phyloP scores from a whole-genome alignment of 2,797 vertebrate genomes.

The Dallia pectoralis region DNA sequence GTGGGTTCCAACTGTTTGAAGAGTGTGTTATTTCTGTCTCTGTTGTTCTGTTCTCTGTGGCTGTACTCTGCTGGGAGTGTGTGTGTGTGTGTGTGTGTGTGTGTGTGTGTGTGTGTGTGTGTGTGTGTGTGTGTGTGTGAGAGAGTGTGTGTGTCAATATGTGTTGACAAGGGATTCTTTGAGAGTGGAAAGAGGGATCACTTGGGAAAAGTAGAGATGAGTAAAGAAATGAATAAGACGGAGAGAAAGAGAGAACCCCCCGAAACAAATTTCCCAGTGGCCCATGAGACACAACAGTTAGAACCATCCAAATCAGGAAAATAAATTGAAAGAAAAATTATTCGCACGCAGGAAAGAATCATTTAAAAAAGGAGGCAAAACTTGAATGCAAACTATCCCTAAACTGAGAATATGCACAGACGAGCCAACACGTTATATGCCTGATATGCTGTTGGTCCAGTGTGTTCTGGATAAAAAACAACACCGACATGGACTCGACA shows the following conservation, averaged over 20 bases:
- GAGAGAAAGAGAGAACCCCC: background rate
- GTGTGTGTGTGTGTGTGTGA: background rate
- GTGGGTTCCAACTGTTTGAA: background rate
- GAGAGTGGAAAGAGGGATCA: constrained; percentile 10
- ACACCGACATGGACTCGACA: too few species aligned
- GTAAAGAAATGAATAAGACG: background rate
- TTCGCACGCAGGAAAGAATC: too few species aligned
- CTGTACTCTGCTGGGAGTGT: background rate
- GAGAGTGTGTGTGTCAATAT: constrained; percentile 9
- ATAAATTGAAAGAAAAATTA: too few species aligned
- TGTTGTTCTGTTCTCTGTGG: background rate
- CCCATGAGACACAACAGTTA: too few species aligned
- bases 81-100: background rate
- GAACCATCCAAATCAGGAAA: too few species aligned
- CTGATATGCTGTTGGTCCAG: too few species aligned
- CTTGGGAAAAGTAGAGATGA: background rate
- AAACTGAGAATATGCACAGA: too few species aligned
- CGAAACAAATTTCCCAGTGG: background rate
- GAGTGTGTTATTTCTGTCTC: background rate
- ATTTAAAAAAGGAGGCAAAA: too few species aligned
- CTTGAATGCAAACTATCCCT: too few species aligned
- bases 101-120: background rate
- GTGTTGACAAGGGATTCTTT: background rate
- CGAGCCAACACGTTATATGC: too few species aligned
- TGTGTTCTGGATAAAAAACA: too few species aligned